phyloP scores from a whole-genome alignment of 2,797 vertebrate genomes.

The Remorina albescens region DNA sequence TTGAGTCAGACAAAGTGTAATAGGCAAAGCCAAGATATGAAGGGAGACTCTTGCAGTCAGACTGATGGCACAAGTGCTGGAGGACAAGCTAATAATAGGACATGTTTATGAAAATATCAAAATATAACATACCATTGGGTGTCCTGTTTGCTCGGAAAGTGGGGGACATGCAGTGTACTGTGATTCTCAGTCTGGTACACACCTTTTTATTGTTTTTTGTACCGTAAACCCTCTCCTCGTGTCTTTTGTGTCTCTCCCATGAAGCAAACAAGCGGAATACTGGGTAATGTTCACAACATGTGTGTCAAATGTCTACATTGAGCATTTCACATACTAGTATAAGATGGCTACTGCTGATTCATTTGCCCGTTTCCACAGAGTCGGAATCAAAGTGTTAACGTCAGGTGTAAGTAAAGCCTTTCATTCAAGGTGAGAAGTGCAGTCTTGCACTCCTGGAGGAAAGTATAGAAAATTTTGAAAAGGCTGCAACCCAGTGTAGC shows the following conservation, averaged over 20 bases:
- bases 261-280: constrained; percentile 3
- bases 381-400: background rate
- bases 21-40: constrained; percentile 73
- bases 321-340: background rate
- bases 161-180: constrained; percentile 40
- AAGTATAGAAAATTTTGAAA: background rate
- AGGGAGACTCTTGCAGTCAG: constrained; percentile 72
- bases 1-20: constrained; percentile 83
- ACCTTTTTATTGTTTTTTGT: constrained; percentile 15
- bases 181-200: constrained; percentile 55
- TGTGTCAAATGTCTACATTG: background rate
- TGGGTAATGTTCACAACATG: background rate
- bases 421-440: background rate
- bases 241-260: constrained; percentile 4
- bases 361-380: background rate
- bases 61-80: constrained; percentile 74
- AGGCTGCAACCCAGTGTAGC: background rate
- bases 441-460: background rate
- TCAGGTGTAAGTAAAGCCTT: background rate
- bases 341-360: constrained; percentile 1
- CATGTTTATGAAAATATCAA: constrained; percentile 77
- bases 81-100: constrained; percentile 84
- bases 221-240: constrained; percentile 2
- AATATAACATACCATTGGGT: constrained; percentile 70
- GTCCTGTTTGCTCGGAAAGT: constrained; percentile 60